Evolutionary conservation across 2,797 vertebrate species (phyloP), one percentile per base, ranked within the genome.

Genomic region (Cryptoblepharus egeriae): DNA sequence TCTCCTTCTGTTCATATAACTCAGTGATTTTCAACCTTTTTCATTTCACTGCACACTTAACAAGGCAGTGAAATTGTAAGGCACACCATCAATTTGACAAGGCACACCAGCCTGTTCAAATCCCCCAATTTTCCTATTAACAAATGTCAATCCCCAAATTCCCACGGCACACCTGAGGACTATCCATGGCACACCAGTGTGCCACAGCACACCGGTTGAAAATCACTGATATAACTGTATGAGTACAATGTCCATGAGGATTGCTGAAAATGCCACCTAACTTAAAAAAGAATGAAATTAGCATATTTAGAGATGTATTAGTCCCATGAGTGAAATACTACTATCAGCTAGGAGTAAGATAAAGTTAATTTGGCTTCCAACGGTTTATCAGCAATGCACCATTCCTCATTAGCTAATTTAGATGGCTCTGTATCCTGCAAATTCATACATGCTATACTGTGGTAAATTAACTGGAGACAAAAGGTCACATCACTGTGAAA

Each of bases 331-430:
- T 92, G 82, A 93, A 94, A 95, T 92, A 93, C 93, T 92, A 87
- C 87, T 93, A 94, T 91, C 90, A 93, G 84, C 83, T 90, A 81
- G 86, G 88, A 93, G 87, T 91, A 91, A 93, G 86, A 94, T 94
- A 94, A 95, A 94, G 91, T 89, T 94, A 93, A 95, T 94, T 94
- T 94, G 85, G 85, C 91, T 94, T 95, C 92, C 90, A 90, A 91
- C 90, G 91, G 89, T 92, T 95, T 95, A 94, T 94, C 93, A 95
- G 94, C 90, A 95, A 95, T 91, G 87, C 90, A 92, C 88, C 87
- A 88, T 88, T 87, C 83, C 92, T 94, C 92, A 92, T 93, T 94
- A 94, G 91, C 84, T 92, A 95, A 94, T 93, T 91, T 92, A 94
- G 93, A 90, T 61, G 39, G 89, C 91, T 89, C 55, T 85, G 84